phyloP scores from a whole-genome alignment of 2,888 invertebrate species.

The Allophyes oxyacanthae region DNA sequence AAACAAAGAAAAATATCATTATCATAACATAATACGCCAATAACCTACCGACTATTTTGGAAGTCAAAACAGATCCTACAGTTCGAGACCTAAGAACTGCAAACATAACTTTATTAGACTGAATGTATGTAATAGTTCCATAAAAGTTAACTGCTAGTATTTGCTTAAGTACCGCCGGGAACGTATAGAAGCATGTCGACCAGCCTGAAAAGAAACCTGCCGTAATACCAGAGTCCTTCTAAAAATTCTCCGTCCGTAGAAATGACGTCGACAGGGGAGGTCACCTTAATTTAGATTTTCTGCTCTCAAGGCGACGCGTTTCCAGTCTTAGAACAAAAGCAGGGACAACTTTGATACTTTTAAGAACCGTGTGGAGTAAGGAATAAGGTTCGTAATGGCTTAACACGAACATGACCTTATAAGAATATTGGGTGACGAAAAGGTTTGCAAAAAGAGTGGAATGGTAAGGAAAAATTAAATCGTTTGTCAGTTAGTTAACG shows the following conservation, averaged over 20 bases:
- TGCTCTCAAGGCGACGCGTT: slow-evolving; percentile 73
- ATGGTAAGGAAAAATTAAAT: slow-evolving; percentile 49
- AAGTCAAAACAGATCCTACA: slow-evolving; percentile 60
- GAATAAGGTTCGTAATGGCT: slow-evolving; percentile 66
- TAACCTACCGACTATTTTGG: slow-evolving; percentile 47
- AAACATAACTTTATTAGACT: slow-evolving; percentile 78
- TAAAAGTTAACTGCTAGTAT: slow-evolving; percentile 84
- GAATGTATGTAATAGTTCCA: slow-evolving; percentile 81
- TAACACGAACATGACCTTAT: slow-evolving; percentile 64
- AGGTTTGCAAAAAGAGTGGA: slow-evolving; percentile 64
- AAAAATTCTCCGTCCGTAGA: slow-evolving; percentile 53
- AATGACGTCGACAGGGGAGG: slow-evolving; percentile 59
- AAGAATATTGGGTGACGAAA: slow-evolving; percentile 76
- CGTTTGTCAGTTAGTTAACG: slow-evolving; percentile 51
- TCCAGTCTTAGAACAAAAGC: slow-evolving; percentile 80
- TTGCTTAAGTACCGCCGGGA: slow-evolving; percentile 77
- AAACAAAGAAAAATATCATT: slow-evolving; percentile 42
- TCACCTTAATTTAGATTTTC: slow-evolving; percentile 76
- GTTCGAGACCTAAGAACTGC: slow-evolving; percentile 60
- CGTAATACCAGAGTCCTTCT: slow-evolving; percentile 43
- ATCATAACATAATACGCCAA: slow-evolving; percentile 35
- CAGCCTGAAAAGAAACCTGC: slow-evolving; percentile 63
- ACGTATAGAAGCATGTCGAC: slow-evolving; percentile 56
- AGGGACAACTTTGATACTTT: slow-evolving; percentile 46
- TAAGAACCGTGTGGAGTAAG: slow-evolving; percentile 59